phyloP scores from a whole-genome alignment of 2,888 invertebrate genomes.

The Cerastoderma edule region DNA sequence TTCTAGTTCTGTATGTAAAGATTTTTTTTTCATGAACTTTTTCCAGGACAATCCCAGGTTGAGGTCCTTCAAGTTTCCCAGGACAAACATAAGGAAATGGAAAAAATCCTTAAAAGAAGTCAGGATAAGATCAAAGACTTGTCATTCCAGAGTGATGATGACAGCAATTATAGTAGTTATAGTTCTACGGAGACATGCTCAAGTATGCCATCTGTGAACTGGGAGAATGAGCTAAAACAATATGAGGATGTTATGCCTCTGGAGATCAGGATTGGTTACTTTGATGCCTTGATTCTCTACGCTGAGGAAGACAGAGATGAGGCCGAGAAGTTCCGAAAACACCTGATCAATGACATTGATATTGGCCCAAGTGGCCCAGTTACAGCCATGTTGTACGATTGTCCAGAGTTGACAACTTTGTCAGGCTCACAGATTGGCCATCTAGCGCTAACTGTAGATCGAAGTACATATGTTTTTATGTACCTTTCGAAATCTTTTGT shows the following conservation, averaged over 20 bases:
- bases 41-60: background rate
- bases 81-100: background rate
- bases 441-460: conserved; percentile 61
- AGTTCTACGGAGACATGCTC: conserved; percentile 24
- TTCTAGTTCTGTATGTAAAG: background rate
- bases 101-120: background rate
- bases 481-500: conserved; percentile 70
- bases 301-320: conserved; percentile 61
- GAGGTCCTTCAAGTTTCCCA: background rate
- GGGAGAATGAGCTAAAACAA: conserved; percentile 27
- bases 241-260: conserved; percentile 57
- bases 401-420: conserved; percentile 51
- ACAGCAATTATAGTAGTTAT: conserved; percentile 20
- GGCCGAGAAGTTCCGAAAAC: conserved; percentile 60
- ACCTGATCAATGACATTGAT: conserved; percentile 62
- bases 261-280: conserved; percentile 61
- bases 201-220: conserved; percentile 30
- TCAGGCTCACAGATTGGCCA: conserved; percentile 44
- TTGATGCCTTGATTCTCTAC: conserved; percentile 73
- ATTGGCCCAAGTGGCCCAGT: conserved; percentile 40
- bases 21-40: background rate
- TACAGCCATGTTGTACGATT: conserved; percentile 64
- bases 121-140: background rate
- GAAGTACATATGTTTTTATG: conserved; percentile 76
- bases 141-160: background rate